Evolutionary conservation across 1,140 invertebrate species (phyloP).

Genomic region (Propsilocerus akamusi): DNA sequence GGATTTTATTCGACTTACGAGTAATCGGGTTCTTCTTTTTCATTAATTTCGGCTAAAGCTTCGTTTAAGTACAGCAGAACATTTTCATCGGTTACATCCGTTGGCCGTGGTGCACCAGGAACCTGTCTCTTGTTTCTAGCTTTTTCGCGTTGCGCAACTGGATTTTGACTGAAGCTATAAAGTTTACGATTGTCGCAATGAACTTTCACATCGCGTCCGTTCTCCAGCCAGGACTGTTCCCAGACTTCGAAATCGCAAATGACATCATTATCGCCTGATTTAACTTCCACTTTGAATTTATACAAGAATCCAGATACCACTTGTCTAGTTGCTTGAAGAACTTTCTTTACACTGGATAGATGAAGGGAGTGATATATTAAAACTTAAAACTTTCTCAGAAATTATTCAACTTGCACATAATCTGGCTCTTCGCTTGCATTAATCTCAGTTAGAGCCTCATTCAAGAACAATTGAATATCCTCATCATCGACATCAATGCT

Average conservation of each 20-base stretch:
- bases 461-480: neutral
- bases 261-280: conserved; percentile 20
- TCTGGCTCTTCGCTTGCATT: neutral
- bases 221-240: conserved; percentile 38
- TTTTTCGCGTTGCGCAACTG: conserved; percentile 6
- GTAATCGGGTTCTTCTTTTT: conserved; percentile 8
- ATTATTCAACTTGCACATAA: neutral
- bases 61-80: neutral
- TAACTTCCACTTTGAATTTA: conserved; percentile 22
- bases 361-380: neutral
- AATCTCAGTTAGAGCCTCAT: neutral
- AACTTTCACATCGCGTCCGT: conserved; percentile 28
- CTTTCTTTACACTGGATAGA: conserved; percentile 9
- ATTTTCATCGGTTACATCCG: neutral
- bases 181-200: conserved; percentile 22
- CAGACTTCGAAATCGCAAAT: conserved; percentile 33
- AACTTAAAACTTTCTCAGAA: neutral
- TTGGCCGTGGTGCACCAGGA: conserved; percentile 6
- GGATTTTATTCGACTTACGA: conserved; percentile 22
- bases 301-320: conserved; percentile 24
- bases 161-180: conserved; percentile 10
- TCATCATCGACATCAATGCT: neutral
- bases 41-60: neutral
- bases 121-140: neutral
- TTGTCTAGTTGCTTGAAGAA: conserved; percentile 21